phyloP scores from a whole-genome alignment of 2,113 vertebrate genomes.

The Pandion haliaetus region DNA sequence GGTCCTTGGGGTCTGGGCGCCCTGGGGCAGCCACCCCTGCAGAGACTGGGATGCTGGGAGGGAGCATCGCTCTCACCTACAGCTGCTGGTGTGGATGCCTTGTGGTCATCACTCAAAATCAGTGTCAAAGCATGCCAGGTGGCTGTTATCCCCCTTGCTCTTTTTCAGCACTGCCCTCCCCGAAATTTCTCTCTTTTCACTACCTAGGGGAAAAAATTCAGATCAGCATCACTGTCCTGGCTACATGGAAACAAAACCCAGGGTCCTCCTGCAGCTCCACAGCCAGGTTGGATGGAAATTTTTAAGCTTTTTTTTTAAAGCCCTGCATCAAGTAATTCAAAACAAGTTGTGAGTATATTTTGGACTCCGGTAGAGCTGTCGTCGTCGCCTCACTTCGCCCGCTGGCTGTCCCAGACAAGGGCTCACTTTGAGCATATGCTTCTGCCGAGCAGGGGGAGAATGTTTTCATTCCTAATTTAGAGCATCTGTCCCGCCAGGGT shows the following conservation, averaged over 20 bases:
- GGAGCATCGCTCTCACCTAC: rapidly evolving
- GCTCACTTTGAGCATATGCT: slow-evolving; percentile 37
- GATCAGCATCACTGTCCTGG: background rate
- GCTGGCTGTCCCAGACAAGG: slow-evolving; percentile 49
- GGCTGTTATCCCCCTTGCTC: background rate
- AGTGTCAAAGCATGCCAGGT: rapidly evolving
- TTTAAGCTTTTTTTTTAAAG: background rate
- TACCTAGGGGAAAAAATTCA: background rate
- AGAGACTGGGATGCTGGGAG: background rate
- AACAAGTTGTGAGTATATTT: slow-evolving; percentile 52
- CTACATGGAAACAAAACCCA: background rate
- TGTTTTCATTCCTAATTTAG: slow-evolving; percentile 59
- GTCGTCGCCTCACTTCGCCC: background rate
- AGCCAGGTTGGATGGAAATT: slow-evolving; percentile 51
- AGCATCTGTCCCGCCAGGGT: background rate
- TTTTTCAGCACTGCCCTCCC: background rate
- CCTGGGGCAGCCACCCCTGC: too few species aligned
- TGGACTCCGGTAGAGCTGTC: slow-evolving; percentile 30
- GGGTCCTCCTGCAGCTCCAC: background rate
- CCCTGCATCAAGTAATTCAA: slow-evolving; percentile 22
- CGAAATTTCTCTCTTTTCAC: background rate
- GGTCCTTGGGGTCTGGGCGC: rapidly evolving
- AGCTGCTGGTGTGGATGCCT: rapidly evolving
- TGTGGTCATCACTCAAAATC: background rate
- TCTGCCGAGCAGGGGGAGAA: background rate